These are phyloP conservation scores for Sorex maritimensis DNA, from an alignment of 2,797 vertebrate genomes.

Conservation along the genomic window DNA sequence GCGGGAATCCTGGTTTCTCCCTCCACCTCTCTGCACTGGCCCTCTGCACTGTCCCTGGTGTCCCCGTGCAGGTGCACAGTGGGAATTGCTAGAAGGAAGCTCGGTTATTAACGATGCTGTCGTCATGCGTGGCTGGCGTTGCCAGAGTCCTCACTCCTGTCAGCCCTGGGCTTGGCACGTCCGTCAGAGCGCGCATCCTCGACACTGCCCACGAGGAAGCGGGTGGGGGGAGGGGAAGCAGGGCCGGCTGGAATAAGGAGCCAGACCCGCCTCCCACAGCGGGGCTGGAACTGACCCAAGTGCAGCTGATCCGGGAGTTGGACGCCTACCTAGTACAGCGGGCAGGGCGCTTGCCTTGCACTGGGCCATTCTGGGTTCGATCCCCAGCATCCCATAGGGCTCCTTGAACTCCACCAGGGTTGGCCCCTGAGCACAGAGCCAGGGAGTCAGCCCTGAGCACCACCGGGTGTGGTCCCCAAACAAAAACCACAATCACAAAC, in stretches of 20 bases:
- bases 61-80: conserved; percentile 35
- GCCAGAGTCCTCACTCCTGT: conserved; percentile 47
- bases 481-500: no score
- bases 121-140: neutral
- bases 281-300: neutral
- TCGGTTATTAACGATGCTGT: neutral
- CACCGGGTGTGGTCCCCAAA: no score
- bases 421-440: no score
- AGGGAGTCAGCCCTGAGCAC: no score
- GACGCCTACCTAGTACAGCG: no score
- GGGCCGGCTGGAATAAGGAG: neutral
- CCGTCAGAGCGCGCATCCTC: neutral
- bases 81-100: conserved; percentile 77
- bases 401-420: no score
- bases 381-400: no score
- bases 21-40: neutral
- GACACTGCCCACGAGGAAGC: neutral
- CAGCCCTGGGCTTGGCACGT: conserved; percentile 1
- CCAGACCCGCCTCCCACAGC: neutral
- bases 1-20: neutral
- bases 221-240: conserved; percentile 30
- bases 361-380: no score
- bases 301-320: neutral
- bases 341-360: no score
- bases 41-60: neutral